These are phyloP conservation scores for Pseudochaenichthys georgianus DNA, from an alignment of 2,797 vertebrate genomes.

Conservation along the genomic window DNA sequence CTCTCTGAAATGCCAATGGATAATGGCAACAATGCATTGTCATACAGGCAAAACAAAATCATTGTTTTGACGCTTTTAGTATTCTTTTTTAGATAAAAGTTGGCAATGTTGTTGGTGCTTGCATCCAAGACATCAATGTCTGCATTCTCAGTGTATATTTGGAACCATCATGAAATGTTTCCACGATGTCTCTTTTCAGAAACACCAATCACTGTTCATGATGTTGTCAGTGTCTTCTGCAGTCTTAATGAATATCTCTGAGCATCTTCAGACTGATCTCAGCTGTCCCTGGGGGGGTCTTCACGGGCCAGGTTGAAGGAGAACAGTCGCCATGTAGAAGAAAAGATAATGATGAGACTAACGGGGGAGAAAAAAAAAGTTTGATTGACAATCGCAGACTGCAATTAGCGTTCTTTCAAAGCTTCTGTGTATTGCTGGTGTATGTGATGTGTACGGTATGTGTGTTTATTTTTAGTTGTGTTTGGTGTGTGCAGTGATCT, in stretches of 20 bases:
- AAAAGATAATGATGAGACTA: constrained; percentile 65
- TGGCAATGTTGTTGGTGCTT: background rate
- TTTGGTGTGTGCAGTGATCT: constrained; percentile 87
- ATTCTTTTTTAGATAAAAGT: background rate
- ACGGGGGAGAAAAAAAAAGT: constrained; percentile 63
- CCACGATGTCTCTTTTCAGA: background rate
- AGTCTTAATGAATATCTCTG: constrained; percentile 66
- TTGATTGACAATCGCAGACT: constrained; percentile 98
- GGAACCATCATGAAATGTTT: background rate
- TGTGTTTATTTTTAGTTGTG: constrained; percentile 66
- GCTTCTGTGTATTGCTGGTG: constrained; percentile 69
- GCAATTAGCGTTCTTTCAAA: constrained; percentile 94
- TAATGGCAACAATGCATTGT: background rate
- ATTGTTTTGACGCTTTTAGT: background rate
- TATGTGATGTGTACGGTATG: constrained; percentile 81
- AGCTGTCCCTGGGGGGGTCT: constrained; percentile 47
- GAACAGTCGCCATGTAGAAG: constrained; percentile 49
- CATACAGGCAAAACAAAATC: background rate
- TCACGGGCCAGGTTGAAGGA: constrained; percentile 57
- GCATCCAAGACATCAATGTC: background rate
- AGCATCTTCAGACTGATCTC: constrained; percentile 61
- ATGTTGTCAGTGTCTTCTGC: constrained; percentile 37
- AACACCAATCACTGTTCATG: constrained; percentile 15
- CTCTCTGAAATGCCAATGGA: background rate
- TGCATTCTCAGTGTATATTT: constrained; percentile 3